Evolutionary conservation across 2,797 vertebrate genomes (phyloP).

Genomic region (Cuculus canorus): DNA sequence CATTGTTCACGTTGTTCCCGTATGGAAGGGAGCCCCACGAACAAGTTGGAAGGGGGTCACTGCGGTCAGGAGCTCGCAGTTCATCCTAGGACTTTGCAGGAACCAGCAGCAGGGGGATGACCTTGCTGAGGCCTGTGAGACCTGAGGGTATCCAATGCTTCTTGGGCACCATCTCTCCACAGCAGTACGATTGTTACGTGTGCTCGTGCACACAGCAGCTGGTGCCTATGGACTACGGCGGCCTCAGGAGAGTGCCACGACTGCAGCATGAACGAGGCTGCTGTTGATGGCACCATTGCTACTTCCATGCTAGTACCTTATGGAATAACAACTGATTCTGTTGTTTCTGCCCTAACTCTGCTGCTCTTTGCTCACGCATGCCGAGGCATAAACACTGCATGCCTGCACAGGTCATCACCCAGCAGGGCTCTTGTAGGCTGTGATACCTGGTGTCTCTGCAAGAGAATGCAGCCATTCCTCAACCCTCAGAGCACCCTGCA

Average conservation of each 20-base stretch:
- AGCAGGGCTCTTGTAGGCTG: not conserved
- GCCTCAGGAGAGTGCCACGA: not conserved
- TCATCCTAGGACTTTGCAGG: not conserved
- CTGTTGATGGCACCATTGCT: not conserved
- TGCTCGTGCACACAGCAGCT: not conserved
- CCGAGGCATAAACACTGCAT: fast-evolving
- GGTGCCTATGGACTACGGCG: fast-evolving
- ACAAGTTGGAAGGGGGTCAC: fast-evolving
- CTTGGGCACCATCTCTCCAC: too few relatives aligned
- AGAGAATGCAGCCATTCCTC: not conserved
- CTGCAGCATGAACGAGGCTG: fast-evolving
- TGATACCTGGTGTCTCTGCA: not conserved
- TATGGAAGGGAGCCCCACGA: not conserved
- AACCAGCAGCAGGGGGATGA: not conserved
- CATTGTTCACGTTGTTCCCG: fast-evolving
- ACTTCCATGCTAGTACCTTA: not conserved
- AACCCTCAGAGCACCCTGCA: not conserved
- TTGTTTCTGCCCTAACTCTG: not conserved
- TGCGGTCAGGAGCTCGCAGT: fast-evolving
- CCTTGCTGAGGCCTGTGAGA: not conserved
- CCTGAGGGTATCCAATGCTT: not conserved
- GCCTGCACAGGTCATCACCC: not conserved
- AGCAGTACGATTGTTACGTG: not conserved
- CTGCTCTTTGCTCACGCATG: not conserved
- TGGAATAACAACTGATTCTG: not conserved